Evolutionary conservation across 2,888 invertebrate species (phyloP), one percentile per base, ranked within the genome.

Genomic region (Acanthoscelides obtectus): DNA sequence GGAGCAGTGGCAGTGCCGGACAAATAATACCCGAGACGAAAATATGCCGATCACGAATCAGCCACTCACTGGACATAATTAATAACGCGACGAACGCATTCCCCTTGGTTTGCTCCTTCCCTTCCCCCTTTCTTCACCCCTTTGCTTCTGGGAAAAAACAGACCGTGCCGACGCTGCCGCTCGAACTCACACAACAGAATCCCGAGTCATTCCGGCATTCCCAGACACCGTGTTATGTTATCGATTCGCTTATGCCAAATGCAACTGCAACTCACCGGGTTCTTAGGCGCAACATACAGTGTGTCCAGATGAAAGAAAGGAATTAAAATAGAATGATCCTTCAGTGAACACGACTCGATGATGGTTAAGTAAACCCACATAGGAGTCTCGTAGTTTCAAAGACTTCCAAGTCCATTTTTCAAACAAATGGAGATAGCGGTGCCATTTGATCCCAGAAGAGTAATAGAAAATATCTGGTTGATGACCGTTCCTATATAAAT

Each of bases 191-290:
- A 66, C 69, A 68, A 45, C 45, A 72, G 73, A 72, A 69, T 72
- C 71, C 66, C 69, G 27, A 76, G 73, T 72, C 74, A 73, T 74
- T 74, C 71, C 73, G 75, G 72, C 77, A 77, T 77, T 77, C 77
- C 71, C 77, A 77, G 77, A 77, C 76, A 69, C 72, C 70, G 76
- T 76, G 75, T 77, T 76, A 77, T 77, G 76, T 77, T 77, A 77
- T 77, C 76, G 77, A 77, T 73, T 74, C 72, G 72, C 72, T 76
- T 77, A 76, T 76, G 70, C 73, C 72, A 75, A 74, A 75, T 73
- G 72, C 73, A n/a, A n/a, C n/a, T n/a, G n/a, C n/a, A 72, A 74
- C 74, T 74, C 71, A 75, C 74, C 72, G 73, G 70, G 71, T 45
- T 45, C 45, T 45, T 45, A 17, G 12, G 1, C 17, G 17, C 17